A percentile compares a stretch with the other conserved stretches of the same genome.
phyloP scores from a whole-genome alignment of 35 echinoderm and acorn worm species.

The Ophiothrix spiculata region DNA sequence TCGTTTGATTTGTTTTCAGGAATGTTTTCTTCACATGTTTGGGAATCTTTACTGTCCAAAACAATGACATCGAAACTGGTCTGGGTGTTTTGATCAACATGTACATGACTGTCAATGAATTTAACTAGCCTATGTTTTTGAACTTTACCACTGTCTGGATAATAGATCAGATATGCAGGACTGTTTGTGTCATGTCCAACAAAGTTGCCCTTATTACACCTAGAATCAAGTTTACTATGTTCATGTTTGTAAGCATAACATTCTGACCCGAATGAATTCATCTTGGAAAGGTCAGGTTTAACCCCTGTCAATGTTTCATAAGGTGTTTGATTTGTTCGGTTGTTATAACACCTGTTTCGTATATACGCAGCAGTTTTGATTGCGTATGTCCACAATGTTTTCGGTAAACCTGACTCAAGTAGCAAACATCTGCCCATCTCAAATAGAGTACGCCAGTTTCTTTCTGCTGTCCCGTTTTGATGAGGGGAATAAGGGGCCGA shows the following conservation, averaged over 20 bases:
- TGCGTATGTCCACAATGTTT: slow-evolving; percentile 34
- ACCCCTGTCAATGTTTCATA: slow-evolving; percentile 34
- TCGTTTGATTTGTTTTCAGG: too few relatives aligned
- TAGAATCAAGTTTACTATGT: slow-evolving; percentile 33
- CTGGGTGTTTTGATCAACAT: too few relatives aligned
- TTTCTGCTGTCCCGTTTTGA: slow-evolving; percentile 55
- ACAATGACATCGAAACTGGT: too few relatives aligned
- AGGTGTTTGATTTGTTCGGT: slow-evolving; percentile 9
- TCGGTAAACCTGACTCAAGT: slow-evolving; percentile 17
- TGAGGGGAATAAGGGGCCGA: slow-evolving; percentile 44
- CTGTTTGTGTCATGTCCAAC: slow-evolving; percentile 45
- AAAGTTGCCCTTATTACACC: slow-evolving; percentile 49
- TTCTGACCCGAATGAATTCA: slow-evolving; percentile 30
- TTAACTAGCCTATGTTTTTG: slow-evolving; percentile 30
- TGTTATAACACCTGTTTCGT: slow-evolving; percentile 39
- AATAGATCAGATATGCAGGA: slow-evolving; percentile 59
- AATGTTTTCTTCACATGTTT: too few relatives aligned
- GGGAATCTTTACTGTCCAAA: too few relatives aligned
- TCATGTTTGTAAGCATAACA: slow-evolving; percentile 48
- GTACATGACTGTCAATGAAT: too few relatives aligned
- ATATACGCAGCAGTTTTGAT: slow-evolving; percentile 16
- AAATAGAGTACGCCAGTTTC: slow-evolving; percentile 38
- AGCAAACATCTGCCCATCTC: slow-evolving; percentile 56
- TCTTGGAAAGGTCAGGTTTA: slow-evolving; percentile 30
- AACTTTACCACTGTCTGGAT: slow-evolving; percentile 34